Evolutionary conservation across 2,113 vertebrate genomes (phyloP).

Genomic region (Nothobranchius furzeri): DNA sequence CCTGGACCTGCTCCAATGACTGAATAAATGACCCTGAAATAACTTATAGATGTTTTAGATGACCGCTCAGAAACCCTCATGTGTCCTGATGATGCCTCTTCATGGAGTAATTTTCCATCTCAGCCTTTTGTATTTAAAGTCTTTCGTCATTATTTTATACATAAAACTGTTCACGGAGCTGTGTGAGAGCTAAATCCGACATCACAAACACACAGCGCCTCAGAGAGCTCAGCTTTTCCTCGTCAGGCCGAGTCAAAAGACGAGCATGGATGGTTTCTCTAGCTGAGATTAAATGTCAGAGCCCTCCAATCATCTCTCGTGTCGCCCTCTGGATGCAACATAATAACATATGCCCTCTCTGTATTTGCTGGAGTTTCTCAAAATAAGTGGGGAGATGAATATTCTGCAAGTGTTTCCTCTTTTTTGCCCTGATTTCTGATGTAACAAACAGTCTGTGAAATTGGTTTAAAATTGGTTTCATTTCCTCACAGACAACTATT

Average conservation of each 20-base stretch:
- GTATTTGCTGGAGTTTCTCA: conserved; percentile 2
- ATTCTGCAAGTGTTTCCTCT: neutral
- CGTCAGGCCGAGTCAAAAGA: conserved; percentile 44
- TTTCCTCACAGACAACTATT: neutral
- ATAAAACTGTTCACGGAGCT: conserved; percentile 16
- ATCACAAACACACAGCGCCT: conserved; percentile 42
- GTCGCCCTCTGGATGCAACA: conserved; percentile 33
- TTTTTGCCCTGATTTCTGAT: conserved; percentile 10
- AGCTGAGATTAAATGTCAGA: conserved; percentile 56
- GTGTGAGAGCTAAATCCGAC: conserved; percentile 43
- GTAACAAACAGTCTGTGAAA: conserved; percentile 12
- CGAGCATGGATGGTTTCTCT: conserved; percentile 32
- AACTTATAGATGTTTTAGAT: conserved; percentile 8
- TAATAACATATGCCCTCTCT: conserved; percentile 34
- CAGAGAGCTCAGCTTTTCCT: conserved; percentile 43
- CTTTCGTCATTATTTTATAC: neutral
- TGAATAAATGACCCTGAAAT: conserved; percentile 7
- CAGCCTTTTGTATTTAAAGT: neutral
- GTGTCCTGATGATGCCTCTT: conserved; percentile 1
- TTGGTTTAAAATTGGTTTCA: conserved; percentile 1
- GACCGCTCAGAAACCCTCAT: neutral
- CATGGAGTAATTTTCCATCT: neutral
- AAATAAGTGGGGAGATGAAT: conserved; percentile 16
- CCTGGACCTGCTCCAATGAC: conserved; percentile 4
- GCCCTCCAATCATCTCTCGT: conserved; percentile 32